Evolutionary conservation across 2,797 vertebrate species (phyloP), one percentile per base, ranked within the genome.

Genomic region (Sarcophilus harrisii): DNA sequence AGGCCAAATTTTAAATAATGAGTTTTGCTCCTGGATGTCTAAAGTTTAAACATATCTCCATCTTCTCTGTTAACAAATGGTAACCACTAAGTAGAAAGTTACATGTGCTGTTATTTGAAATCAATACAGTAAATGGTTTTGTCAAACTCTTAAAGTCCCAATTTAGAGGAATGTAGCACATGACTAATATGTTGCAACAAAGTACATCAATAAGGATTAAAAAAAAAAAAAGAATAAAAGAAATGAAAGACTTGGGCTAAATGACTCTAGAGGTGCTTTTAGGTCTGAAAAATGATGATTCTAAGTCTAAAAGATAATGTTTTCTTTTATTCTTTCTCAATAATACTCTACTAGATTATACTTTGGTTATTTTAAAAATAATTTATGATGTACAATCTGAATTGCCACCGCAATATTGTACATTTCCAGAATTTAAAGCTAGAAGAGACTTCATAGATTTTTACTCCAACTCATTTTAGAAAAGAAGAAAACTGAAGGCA

Each of bases 201-300:
- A 49, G 10, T 49, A 87, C 1, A 87, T 87, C 24, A 45, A 87
- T 87, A 87, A 49, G 73, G 38, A 45, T 49, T 52, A 4, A 49
- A 58, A 58, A 11, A 58, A 58, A 11, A 81, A 45, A 38, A 87
- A 87, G 38, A 87, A 45, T 49, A 87, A 87, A 73, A 27, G 3
- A 45, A 81, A 81, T 24, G 16, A 28, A 4, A 87, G 73, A 45
- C 0, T 8, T 81, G 38, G 45, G 24, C 38, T 87, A 24, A n/a
- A 45, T 81, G 38, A 81, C 32, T 32, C 29, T 6, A 6, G 1
- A 66, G 60, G 1, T 59, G 45, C 57, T 24, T 18, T 55, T 0
- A 0, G 5, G 0, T 27, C 87, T 89, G 16, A 30, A n/a, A 73
- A 1, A 27, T 0, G 32, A 87, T 0, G 12, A 24, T 9, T 29